Evolutionary conservation across 2,113 vertebrate genomes (phyloP).

Genomic region (Neoarius graeffei): DNA sequence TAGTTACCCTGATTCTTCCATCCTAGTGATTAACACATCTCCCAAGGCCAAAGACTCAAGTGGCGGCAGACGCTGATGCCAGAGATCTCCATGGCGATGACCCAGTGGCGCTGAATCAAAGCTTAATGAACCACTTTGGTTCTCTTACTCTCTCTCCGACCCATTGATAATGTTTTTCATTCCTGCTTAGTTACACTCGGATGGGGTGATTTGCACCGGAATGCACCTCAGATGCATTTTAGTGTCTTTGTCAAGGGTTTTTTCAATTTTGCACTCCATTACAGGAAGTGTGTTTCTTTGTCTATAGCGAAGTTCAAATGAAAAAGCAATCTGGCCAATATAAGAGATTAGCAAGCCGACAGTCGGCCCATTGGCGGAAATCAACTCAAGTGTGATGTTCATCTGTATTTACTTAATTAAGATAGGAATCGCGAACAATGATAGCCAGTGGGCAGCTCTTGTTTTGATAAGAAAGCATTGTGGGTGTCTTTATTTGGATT

Average conservation of each 20-base stretch:
- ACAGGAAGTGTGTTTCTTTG: slow-evolving; percentile 7
- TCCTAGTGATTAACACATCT: slow-evolving; percentile 34
- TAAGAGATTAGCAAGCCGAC: slow-evolving; percentile 34
- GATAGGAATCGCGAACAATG: slow-evolving; percentile 14
- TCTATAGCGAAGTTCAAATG: slow-evolving; percentile 30
- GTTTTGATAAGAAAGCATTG: slow-evolving; percentile 46
- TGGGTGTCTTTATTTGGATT: slow-evolving; percentile 45
- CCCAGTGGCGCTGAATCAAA: slow-evolving; percentile 17
- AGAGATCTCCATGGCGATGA: slow-evolving; percentile 29
- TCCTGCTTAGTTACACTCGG: slow-evolving; percentile 22
- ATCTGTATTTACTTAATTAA: slow-evolving; percentile 20
- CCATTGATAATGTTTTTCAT: slow-evolving; percentile 21
- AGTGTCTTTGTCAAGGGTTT: slow-evolving; percentile 4
- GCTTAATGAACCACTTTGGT: slow-evolving; percentile 41
- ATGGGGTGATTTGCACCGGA: slow-evolving; percentile 15
- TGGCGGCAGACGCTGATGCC: slow-evolving; percentile 17
- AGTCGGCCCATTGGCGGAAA: slow-evolving; percentile 31
- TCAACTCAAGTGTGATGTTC: slow-evolving; percentile 29
- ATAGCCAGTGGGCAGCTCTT: slow-evolving; percentile 29
- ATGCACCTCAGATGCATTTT: slow-evolving; percentile 1
- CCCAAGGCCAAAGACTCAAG: slow-evolving; percentile 20
- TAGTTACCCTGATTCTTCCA: slow-evolving; percentile 4
- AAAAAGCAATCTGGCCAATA: slow-evolving; percentile 32
- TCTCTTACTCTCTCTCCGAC: not conserved
- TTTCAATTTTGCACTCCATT: slow-evolving; percentile 45